Percentiles rank a stretch among this genome's conserved stretches.
phyloP scores from a whole-genome alignment of 1,140 invertebrate species.

The Platyscapa corneri region DNA sequence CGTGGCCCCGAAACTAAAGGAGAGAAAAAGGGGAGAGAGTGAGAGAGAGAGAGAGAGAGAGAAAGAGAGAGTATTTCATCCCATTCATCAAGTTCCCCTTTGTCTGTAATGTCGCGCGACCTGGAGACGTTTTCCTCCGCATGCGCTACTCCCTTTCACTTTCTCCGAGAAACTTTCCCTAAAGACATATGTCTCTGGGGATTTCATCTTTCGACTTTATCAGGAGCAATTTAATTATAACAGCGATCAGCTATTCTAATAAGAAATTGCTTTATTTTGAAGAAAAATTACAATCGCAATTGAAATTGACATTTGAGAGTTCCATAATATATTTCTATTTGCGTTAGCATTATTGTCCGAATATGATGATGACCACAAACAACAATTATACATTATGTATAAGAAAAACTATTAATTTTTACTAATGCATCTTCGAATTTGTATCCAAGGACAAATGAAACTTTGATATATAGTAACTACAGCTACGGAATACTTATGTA shows the following conservation, averaged over 20 bases:
- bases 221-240: neutral
- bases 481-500: too few species aligned
- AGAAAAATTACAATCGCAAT: neutral
- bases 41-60: neutral
- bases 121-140: neutral
- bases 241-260: neutral
- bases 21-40: too few species aligned
- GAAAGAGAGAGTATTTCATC: neutral
- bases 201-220: neutral
- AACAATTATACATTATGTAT: too few species aligned
- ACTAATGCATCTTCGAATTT: too few species aligned
- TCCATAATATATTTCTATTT: too few species aligned
- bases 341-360: too few species aligned
- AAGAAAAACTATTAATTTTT: too few species aligned
- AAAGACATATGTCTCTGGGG: neutral
- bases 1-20: neutral
- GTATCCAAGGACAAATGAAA: too few species aligned
- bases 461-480: too few species aligned
- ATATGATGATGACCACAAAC: too few species aligned
- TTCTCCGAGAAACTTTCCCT: constrained; percentile 27
- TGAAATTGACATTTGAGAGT: too few species aligned
- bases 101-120: constrained; percentile 32
- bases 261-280: neutral
- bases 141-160: constrained; percentile 24
- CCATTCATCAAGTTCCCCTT: constrained; percentile 43